Evolutionary conservation across 2,797 vertebrate genomes (phyloP), one percentile per base, ranked within the genome.

Genomic region (Coracias cyanogaster): DNA sequence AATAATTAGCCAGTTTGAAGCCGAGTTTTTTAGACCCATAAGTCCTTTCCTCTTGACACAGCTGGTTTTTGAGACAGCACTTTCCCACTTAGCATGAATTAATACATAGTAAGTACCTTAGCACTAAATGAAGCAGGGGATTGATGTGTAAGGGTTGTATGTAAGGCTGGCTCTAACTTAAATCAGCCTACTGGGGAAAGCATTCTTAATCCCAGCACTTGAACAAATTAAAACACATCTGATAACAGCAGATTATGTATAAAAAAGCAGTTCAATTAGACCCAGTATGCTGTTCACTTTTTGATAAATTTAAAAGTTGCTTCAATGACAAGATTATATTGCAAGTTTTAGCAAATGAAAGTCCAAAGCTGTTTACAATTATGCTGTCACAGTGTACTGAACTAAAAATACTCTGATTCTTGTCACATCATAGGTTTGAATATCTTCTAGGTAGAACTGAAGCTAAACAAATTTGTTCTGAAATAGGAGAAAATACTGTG

Each of bases 121-220:
- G 41, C 18, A 18, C n/a, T 67, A 61, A 73, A 19, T 0, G 0
- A 73, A 80, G 43, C n/a, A 61, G 67, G 52, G 33, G 6, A 25
- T 29, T 0, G 0, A 54, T 11, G 9, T 39, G 9, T 29, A 28
- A 66, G 26, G 37, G 45, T 46, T 46, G 17, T 46, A 15, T 46
- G 17, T 16, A 37, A n/a, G 26, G 28, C 66, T 33, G 41, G 28
- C 10, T 82, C 49, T 48, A 66, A 58, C 18, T 43, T 48, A 62
- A 78, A 74, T 71, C 49, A 65, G 54, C 28, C 37, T 82, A 8
- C 10, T 24, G 12, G 7, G 15, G 31, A 78, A 81, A 62, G 20
- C 21, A 22, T 65, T 39, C 35, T 31, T 67, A 71, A 67, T 9
- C 24, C 35, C 37, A 55, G 52, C 19, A 45, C 22, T 67, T 39